phyloP scores from a whole-genome alignment of 2,888 invertebrate genomes.

The Drosophila setosimentum region DNA sequence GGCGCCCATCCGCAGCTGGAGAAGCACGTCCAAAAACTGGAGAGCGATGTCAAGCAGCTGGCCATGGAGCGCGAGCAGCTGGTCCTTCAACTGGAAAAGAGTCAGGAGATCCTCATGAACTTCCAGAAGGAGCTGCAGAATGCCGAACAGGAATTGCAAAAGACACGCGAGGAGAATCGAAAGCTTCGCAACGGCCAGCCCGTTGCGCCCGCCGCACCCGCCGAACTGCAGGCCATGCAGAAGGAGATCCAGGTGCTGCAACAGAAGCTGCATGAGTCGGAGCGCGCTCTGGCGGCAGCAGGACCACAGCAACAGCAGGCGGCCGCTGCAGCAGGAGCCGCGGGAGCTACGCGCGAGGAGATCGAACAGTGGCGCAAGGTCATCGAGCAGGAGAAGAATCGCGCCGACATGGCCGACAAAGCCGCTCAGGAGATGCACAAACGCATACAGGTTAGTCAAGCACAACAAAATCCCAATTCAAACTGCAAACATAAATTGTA shows the following conservation, averaged over 20 bases:
- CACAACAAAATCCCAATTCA: background rate
- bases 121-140: slow-evolving; percentile 96
- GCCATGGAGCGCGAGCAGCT: slow-evolving; percentile 93
- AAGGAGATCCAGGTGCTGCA: slow-evolving; percentile 87
- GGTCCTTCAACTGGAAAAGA: slow-evolving; percentile 95
- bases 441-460: slow-evolving; percentile 88
- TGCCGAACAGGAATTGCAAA: slow-evolving; percentile 92
- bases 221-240: slow-evolving; percentile 91
- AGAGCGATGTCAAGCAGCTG: slow-evolving; percentile 93
- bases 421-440: slow-evolving; percentile 92
- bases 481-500: background rate
- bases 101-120: slow-evolving; percentile 96
- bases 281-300: slow-evolving; percentile 84
- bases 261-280: slow-evolving; percentile 90
- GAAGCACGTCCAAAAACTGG: slow-evolving; percentile 93
- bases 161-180: slow-evolving; percentile 90
- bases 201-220: slow-evolving; percentile 86
- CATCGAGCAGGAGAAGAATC: slow-evolving; percentile 91
- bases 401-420: slow-evolving; percentile 92
- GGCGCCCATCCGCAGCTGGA: slow-evolving; percentile 94
- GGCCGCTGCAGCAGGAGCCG: slow-evolving; percentile 85
- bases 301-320: slow-evolving; percentile 82
- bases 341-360: slow-evolving; percentile 88
- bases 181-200: slow-evolving; percentile 84
- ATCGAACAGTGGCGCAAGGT: slow-evolving; percentile 93